These are phyloP conservation scores for Glareola pratincola DNA, from an alignment of 2,113 vertebrate genomes.

Conservation along the genomic window DNA sequence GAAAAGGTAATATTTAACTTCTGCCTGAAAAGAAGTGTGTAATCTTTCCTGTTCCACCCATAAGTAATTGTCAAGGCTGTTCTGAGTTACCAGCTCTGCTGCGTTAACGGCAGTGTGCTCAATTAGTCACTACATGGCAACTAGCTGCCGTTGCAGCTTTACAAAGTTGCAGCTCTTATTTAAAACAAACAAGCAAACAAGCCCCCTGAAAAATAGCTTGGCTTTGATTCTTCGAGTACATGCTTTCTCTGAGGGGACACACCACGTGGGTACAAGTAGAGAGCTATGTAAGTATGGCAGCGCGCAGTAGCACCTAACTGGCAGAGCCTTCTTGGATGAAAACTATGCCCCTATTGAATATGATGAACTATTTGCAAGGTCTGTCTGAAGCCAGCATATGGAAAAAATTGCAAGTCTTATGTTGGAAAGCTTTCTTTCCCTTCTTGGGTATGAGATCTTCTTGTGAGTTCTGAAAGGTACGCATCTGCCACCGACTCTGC, in stretches of 20 bases:
- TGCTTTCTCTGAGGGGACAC: not conserved
- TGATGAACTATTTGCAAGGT: not conserved
- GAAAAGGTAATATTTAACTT: not conserved
- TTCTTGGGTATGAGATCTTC: not conserved
- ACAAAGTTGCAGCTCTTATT: not conserved
- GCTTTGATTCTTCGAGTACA: not conserved
- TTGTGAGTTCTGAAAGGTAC: not conserved
- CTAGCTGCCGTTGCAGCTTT: not conserved
- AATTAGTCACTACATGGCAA: not conserved
- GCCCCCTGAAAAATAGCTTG: not conserved
- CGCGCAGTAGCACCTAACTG: not conserved
- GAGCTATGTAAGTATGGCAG: rapidly evolving
- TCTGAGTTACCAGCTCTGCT: not conserved
- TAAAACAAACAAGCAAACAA: not conserved
- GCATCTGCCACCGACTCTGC: not conserved
- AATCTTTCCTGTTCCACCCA: not conserved
- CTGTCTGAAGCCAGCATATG: not conserved
- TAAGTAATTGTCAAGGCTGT: not conserved
- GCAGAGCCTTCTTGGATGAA: not conserved
- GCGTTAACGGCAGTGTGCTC: rapidly evolving
- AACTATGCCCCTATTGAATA: not conserved
- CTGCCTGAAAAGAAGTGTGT: not conserved
- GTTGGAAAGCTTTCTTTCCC: not conserved
- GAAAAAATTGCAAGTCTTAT: not conserved
- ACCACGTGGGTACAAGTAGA: rapidly evolving